Conservation (phyloP, 2,888 invertebrate species). For the Tenthredo scrophulariae region DNA sequence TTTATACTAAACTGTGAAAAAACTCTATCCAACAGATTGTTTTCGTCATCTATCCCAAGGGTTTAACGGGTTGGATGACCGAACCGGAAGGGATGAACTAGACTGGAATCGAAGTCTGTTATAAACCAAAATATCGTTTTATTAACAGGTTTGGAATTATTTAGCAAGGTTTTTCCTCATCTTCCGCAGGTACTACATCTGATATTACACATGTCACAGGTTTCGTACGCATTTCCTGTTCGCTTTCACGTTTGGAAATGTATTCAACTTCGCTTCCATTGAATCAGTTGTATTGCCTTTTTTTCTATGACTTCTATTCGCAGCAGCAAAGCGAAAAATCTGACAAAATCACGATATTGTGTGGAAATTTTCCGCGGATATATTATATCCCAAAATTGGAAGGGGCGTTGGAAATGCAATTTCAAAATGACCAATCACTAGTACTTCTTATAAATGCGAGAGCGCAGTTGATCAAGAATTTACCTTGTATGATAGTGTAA, state of each 20-base stretch:
- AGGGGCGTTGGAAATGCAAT: not conserved
- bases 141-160: not conserved
- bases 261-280: not conserved
- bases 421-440: not conserved
- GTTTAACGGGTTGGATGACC: not conserved
- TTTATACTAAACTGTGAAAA: not conserved
- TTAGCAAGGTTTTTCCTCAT: not conserved
- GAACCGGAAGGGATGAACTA: not conserved
- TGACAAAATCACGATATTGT: not conserved
- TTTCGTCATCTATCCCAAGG: not conserved
- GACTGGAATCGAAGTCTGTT: not conserved
- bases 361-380: not conserved
- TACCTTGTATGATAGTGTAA: not conserved
- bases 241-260: not conserved
- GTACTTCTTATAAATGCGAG: not conserved
- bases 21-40: not conserved
- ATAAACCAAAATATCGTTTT: not conserved
- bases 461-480: not conserved
- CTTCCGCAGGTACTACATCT: not conserved
- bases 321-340: not conserved
- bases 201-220: not conserved
- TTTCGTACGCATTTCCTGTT: not conserved
- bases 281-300: not conserved
- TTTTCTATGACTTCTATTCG: not conserved
- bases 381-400: not conserved